A percentile compares a stretch with the other conserved stretches of the same genome.
phyloP scores from a whole-genome alignment of 2,113 vertebrate genomes.

The Syngnathus floridae region DNA sequence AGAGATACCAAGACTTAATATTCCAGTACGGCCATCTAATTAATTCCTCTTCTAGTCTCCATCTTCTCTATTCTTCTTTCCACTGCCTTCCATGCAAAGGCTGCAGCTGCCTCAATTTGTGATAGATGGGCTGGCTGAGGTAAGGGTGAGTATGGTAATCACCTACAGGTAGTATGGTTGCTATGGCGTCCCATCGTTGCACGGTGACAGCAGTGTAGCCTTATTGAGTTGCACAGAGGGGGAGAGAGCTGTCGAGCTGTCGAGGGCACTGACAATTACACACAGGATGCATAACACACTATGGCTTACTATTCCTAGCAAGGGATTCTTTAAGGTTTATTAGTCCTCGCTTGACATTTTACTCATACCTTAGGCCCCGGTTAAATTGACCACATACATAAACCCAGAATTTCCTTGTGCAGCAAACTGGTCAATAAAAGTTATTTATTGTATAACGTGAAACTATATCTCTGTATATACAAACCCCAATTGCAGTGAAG shows the following conservation, averaged over 20 bases:
- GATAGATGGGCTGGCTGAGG: conserved; percentile 38
- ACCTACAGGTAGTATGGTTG: conserved; percentile 60
- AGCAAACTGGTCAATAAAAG: not conserved
- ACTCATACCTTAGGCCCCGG: not conserved
- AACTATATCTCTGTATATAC: not conserved
- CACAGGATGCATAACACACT: conserved; percentile 18
- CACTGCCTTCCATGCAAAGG: conserved; percentile 3
- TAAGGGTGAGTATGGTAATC: conserved; percentile 48
- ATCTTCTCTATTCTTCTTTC: not conserved
- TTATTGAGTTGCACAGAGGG: conserved; percentile 65
- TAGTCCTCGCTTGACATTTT: not conserved
- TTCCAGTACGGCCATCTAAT: conserved; percentile 11
- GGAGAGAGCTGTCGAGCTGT: conserved; percentile 64
- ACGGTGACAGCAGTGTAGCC: conserved; percentile 72
- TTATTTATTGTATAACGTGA: not conserved
- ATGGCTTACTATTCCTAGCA: conserved; percentile 13
- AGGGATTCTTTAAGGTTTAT: conserved; percentile 12
- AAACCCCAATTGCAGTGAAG: too few relatives aligned
- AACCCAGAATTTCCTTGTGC: not conserved
- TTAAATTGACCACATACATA: not conserved
- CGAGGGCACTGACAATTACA: conserved; percentile 31
- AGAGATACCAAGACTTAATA: conserved; percentile 12
- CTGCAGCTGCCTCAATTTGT: conserved; percentile 32
- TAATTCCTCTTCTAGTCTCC: conserved; percentile 6
- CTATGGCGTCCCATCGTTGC: conserved; percentile 59